Conservation (phyloP, 2,888 invertebrate genomes). For the Sepioteuthis lessoniana region DNA sequence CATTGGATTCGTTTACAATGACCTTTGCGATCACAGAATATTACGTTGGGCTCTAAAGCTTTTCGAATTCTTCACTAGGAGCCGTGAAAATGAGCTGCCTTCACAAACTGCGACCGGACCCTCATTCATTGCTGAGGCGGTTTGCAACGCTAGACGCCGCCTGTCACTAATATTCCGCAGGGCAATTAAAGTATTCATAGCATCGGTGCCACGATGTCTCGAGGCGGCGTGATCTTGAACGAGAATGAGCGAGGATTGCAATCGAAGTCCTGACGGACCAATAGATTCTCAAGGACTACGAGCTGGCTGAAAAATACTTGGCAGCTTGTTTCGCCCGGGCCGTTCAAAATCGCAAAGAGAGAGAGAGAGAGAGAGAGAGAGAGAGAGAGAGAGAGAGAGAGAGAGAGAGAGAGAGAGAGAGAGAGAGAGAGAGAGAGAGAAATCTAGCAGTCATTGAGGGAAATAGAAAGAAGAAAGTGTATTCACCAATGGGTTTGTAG, state of each 20-base stretch:
- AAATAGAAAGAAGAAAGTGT: neutral
- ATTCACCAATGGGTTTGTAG: neutral
- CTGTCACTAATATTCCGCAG: constrained; percentile 33
- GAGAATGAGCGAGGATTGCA: neutral
- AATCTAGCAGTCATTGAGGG: neutral
- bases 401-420: neutral
- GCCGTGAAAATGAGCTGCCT: neutral
- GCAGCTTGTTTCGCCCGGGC: neutral
- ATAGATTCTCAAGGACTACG: constrained; percentile 33
- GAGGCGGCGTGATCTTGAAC: neutral
- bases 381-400: neutral
- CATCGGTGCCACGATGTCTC: constrained; percentile 18
- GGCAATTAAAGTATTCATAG: constrained; percentile 8
- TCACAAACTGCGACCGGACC: neutral
- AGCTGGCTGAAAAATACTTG: neutral
- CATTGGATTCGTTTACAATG: neutral
- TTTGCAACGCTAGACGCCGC: neutral
- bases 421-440: neutral
- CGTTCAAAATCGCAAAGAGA: neutral
- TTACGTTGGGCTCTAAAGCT: neutral
- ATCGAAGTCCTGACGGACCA: neutral
- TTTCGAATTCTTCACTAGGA: neutral
- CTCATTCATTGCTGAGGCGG: neutral
- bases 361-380: neutral
- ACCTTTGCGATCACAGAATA: neutral